A percentile compares a stretch with the other conserved stretches of the same genome.
phyloP scores from a whole-genome alignment of 2,797 vertebrate genomes.

The Amazona ochrocephala region DNA sequence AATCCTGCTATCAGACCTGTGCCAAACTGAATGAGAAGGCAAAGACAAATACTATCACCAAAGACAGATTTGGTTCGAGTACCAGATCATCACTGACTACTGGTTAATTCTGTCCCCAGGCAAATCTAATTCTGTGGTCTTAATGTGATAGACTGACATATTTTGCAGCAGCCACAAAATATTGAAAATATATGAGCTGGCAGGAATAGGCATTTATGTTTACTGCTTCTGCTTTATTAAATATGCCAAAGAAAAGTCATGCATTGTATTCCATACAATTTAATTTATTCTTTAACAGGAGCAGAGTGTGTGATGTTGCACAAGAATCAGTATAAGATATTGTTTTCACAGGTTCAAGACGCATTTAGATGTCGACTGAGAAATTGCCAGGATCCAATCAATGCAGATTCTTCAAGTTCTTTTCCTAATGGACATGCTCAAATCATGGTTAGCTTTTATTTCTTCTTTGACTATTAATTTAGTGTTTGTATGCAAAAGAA shows the following conservation, averaged over 20 bases:
- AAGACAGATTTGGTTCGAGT: neutral
- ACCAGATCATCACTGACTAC: neutral
- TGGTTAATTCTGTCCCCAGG: neutral
- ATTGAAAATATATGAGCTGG: neutral
- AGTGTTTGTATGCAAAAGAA: neutral
- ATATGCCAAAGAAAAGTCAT: neutral
- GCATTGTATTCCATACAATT: neutral
- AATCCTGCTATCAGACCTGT: neutral
- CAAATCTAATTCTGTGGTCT: neutral
- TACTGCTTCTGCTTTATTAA: neutral
- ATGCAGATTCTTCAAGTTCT: conserved; percentile 93
- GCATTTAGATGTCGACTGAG: conserved; percentile 97
- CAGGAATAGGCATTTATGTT: neutral
- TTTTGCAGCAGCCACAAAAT: neutral
- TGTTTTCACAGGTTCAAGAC: conserved; percentile 90
- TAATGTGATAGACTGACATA: neutral
- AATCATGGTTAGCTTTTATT: conserved; percentile 92
- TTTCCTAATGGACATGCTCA: conserved; percentile 99
- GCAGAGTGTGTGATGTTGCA: neutral
- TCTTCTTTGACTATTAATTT: neutral
- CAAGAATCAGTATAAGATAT: conserved; percentile 43
- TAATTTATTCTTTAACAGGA: neutral
- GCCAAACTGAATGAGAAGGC: neutral
- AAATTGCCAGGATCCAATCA: conserved; percentile 98
- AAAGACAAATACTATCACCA: neutral